Base-by-base conservation (phyloP, 2,113 vertebrate species). In the Caretta caretta region DNA sequence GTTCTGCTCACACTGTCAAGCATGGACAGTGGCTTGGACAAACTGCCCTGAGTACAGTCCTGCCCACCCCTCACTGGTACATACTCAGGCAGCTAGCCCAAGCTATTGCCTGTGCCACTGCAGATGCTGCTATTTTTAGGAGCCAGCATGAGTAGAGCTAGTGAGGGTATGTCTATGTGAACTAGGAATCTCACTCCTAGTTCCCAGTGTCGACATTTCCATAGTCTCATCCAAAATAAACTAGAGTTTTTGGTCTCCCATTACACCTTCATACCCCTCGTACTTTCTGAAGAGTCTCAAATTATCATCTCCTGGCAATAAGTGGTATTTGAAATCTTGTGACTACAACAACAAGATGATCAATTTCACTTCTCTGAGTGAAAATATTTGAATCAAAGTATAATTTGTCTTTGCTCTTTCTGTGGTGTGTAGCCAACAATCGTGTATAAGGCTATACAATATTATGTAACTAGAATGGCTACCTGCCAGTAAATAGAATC, bases 231-330 rank as follows among this genome's bases (percentile, higher is more conserved):
- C 12, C 59, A 62, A 62, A 35, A 62, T 31, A 31, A 57, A 24
- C 24, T 57, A 57, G 22, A 92, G 19, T 1, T 89, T 93, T 84
- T 83, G 27, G 5, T 81, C 90, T 88, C 8, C 91, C 42, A 82
- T 89, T 81, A 83, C 94, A 95, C 38, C 10, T 29, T 3, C 16
- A 22, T n/a, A 35, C 57, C 51, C 42, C 72, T 22, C 27, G 7
- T 56, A 35, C 31, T 86, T 93, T 93, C 84, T 79, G 53, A 96
- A 42, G 14, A 92, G 3, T 0, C 56, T 93, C 25, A 94, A 94
- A 84, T 4, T 5, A 38, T 2, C 35, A 57, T 84, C n/a, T 96
- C 4, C 48, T 92, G 20, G 4, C 20, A 90, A 59, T 0, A 4
- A 91, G 16, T 0, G 1, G 2, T 86, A 12, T 81, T 91, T 87